Base-by-base conservation (phyloP, 2,888 invertebrate species). In the Aphodius granarius region DNA sequence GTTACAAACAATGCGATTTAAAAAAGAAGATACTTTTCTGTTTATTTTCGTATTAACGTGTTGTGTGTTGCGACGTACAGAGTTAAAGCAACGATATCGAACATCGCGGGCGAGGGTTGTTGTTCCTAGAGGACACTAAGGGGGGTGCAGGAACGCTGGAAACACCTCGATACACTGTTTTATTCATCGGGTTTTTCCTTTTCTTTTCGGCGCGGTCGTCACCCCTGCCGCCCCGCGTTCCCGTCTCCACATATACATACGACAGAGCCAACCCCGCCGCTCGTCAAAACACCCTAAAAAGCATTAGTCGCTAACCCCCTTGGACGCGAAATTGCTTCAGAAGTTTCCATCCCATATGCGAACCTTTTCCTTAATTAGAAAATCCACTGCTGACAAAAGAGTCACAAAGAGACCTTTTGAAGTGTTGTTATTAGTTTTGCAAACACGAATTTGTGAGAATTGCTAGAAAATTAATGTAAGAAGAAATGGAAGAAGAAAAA, bases 41-140 rank as follows among this genome's bases (percentile, higher is more conserved):
- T 77, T 78, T 70, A 65, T 73, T 79, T 79, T 78, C 80, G 80
- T 80, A 78, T 82, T 82, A 81, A 81, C 82, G 81, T 83, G 81
- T 81, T 80, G 80, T 80, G 82, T 82, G 81, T 81, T 81, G 81
- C 80, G 79, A 74, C 79, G 79, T 75, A 75, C 78, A 43, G 43
- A 43, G n/a, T n/a, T n/a, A n/a, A 78, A 76, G 75, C 74, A 66
- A 65, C 75, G 78, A 76, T 78, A 80, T 78, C 79, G 80, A 80
- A 80, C 77, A 71, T 76, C 78, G 78, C 75, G 63, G 81, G 81
- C 78, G 78, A 78, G 78, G 80, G 81, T 81, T n/a, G 81, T 81
- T 74, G 74, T 79, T 79, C 78, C 18, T 43, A 63, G 63, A 62
- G 66, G 71, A 66, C 66, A 71, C 43, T 73, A 63, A 74, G 76